Evolutionary conservation across 2,888 invertebrate species (phyloP), one percentile per base, ranked within the genome.

Genomic region (Alcis repandata): DNA sequence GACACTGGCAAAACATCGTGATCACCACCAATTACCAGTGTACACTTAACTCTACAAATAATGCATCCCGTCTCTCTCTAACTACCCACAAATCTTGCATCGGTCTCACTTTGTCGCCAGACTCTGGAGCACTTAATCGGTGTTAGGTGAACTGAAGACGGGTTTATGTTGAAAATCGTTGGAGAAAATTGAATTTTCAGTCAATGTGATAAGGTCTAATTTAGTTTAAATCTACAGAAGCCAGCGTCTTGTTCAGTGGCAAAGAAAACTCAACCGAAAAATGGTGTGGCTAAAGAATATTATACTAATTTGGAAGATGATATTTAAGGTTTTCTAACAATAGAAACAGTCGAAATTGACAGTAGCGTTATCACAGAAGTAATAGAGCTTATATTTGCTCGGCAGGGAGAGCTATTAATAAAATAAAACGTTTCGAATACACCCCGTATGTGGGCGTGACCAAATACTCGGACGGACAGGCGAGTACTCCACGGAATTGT

Each of bases 11-110:
- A 91, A 92, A 91, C 90, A 90, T 85, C 83, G 78, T 89, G 90
- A 92, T 91, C 91, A 90, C 88, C 90, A 88, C 89, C 92, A 93
- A 93, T 93, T 92, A 93, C 89, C 85, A 83, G 79, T 83, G 87
- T 87, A 88, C 83, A 82, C 82, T 83, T 61, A 79, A 80, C 80
- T 86, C 86, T 83, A 82, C 89, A 85, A 85, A 87, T 84, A 88
- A 80, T 75, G 57, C 67, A 69, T 41, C 48, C 59, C 49, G 32
- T 80, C 82, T 67, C 77, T 54, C 59, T 84, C 77, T 71, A 54
- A 59, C 77, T 46, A 45, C 11, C 13, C 10, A 40, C 60, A 69
- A 73, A 66, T 52, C 63, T 59, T 72, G 75, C 33, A 71, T 43
- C 67, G 40, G 48, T 75, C 75, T 72, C 71, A 49, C 54, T 82